Evolutionary conservation across 2,797 vertebrate genomes (phyloP).

Genomic region (Tinamus major): DNA sequence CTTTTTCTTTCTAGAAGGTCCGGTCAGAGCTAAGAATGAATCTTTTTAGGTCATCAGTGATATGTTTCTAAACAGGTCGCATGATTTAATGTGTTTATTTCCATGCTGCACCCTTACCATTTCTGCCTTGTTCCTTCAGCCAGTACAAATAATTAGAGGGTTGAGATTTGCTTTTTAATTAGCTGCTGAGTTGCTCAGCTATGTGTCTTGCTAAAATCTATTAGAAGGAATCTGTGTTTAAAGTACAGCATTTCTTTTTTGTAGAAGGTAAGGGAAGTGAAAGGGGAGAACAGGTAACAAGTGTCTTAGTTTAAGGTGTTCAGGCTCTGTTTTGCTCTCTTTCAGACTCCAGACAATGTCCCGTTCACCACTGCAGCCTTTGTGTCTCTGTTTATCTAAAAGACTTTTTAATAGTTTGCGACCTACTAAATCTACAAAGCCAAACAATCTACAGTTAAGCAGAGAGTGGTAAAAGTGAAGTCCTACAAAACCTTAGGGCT

Average conservation of each 20-base stretch:
- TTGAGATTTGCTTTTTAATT: constrained; percentile 35
- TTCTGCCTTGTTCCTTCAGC: constrained; percentile 23
- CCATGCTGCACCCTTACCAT: not conserved
- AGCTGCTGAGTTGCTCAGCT: constrained; percentile 7
- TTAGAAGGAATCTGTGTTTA: not conserved
- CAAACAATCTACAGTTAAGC: not conserved
- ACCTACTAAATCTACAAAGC: not conserved
- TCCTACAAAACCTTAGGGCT: not conserved
- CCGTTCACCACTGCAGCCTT: not conserved
- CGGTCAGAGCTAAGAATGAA: constrained; percentile 12
- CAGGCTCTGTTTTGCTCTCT: not conserved
- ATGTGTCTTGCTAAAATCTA: not conserved
- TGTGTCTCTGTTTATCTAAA: not conserved
- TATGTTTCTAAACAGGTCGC: constrained; percentile 33
- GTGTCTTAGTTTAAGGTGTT: not conserved
- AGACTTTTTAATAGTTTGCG: not conserved
- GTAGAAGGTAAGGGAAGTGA: not conserved
- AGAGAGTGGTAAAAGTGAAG: not conserved
- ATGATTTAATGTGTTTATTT: constrained; percentile 39
- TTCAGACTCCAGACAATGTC: not conserved
- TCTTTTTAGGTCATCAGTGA: constrained; percentile 23
- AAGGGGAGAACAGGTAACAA: not conserved
- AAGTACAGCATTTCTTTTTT: not conserved
- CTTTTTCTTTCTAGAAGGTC: constrained; percentile 13
- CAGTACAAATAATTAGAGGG: not conserved